These are phyloP conservation scores for Ophion ventricosus DNA, from an alignment of 2,888 invertebrate species.

Conservation along the genomic window DNA sequence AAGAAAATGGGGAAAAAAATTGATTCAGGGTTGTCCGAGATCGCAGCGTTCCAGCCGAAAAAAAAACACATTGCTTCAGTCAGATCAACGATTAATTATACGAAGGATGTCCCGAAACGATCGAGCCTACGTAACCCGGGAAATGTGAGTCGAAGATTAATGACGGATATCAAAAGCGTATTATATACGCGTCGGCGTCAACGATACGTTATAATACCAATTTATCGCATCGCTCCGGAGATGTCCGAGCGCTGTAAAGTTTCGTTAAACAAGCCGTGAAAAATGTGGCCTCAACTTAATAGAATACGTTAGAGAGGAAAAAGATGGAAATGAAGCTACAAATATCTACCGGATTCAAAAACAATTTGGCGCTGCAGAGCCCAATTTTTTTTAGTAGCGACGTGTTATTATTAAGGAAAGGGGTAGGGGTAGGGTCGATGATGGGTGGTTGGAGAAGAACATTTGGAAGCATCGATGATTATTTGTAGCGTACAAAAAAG, in stretches of 20 bases:
- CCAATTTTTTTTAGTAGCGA: too few relatives aligned
- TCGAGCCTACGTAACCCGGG: background rate
- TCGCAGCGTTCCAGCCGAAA: too few relatives aligned
- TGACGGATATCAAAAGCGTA: slow-evolving; percentile 3
- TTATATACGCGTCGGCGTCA: slow-evolving; percentile 8
- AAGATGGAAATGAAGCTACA: background rate
- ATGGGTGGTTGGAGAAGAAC: too few relatives aligned
- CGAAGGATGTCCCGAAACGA: background rate
- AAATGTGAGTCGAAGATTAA: slow-evolving; percentile 19
- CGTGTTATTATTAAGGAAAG: too few relatives aligned
- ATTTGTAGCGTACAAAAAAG: background rate
- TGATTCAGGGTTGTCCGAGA: too few relatives aligned
- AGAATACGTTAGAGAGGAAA: background rate
- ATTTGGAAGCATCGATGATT: too few relatives aligned
- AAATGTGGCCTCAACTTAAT: background rate
- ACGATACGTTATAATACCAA: slow-evolving; percentile 25
- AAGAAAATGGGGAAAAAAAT: too few relatives aligned
- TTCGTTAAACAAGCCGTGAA: slow-evolving; percentile 14
- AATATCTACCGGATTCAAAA: background rate
- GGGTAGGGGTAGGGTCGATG: too few relatives aligned
- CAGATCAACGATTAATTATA: background rate
- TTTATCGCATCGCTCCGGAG: background rate
- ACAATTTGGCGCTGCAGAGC: background rate
- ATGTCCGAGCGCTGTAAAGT: background rate
- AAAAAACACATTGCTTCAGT: background rate